Conservation (phyloP, 2,113 vertebrate genomes). For the Mus musculus region GRCm39 chr9:103860001-103860500, state of each 20-base stretch:
- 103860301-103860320: too few relatives aligned
- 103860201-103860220: background rate
- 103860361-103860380: too few relatives aligned
- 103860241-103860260: background rate
- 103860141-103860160: background rate
- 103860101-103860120: background rate
- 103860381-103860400: too few relatives aligned
- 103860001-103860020: background rate
- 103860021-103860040: background rate
- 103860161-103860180: conserved; percentile 51
- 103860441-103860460: background rate
- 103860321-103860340: too few relatives aligned
- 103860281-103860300: background rate
- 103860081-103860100: background rate
- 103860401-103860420: too few relatives aligned
- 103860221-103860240: conserved; percentile 20
- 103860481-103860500: background rate
- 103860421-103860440: too few relatives aligned
- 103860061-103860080: background rate
- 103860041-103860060: background rate
- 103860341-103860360: too few relatives aligned
- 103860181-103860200: conserved; percentile 44
- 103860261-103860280: background rate
- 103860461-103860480: background rate
- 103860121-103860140: background rate